Base-by-base conservation (phyloP, 2,797 vertebrate genomes). In the Syngnathus acus region DNA sequence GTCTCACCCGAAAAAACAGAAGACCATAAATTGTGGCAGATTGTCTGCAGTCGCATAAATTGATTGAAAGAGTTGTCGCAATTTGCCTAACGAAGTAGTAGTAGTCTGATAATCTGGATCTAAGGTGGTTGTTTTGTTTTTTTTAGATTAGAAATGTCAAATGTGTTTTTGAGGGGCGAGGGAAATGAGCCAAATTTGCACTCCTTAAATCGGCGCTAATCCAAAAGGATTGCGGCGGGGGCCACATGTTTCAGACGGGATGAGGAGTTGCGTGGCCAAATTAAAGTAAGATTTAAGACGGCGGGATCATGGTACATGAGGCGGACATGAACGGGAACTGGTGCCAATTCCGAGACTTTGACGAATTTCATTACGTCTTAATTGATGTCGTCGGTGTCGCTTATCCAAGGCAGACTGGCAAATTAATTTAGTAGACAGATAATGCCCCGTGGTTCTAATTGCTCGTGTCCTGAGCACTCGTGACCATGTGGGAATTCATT, bases 341-440 rank as follows among this genome's bases (percentile, higher is more conserved):
- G 82, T 83, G 83, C 78, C 79, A 82, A 87, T 72, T 78, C 79
- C 68, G 68, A 74, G 72, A 85, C 80, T 90, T 88, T 88, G 84
- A 89, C 87, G 78, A 89, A 74, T 83, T 86, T 87, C 81, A 87
- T 88, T 87, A 86, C 79, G 80, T 85, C 83, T 78, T 90, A 91
- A 90, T 83, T 90, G 86, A 88, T 86, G 87, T 91, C 80, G 87
- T 86, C 82, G 80, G 72, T 83, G 83, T 79, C 81, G 78, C 85
- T 90, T 85, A 89, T 90, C 81, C 74, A 72, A 85, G 83, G 84
- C 88, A 82, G 72, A 75, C 87, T 84, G 88, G 83, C 82, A 75
- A 87, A 87, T 89, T 85, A 87, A 91, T 90, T 87, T 89, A 84
- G 73, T 42, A 42, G 69, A 59, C 62, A 61, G 69, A 72, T 78